Evolutionary conservation across 2,113 vertebrate genomes (phyloP), one percentile per base, ranked within the genome.

Genomic region (Phylloscopus trochiloides): DNA sequence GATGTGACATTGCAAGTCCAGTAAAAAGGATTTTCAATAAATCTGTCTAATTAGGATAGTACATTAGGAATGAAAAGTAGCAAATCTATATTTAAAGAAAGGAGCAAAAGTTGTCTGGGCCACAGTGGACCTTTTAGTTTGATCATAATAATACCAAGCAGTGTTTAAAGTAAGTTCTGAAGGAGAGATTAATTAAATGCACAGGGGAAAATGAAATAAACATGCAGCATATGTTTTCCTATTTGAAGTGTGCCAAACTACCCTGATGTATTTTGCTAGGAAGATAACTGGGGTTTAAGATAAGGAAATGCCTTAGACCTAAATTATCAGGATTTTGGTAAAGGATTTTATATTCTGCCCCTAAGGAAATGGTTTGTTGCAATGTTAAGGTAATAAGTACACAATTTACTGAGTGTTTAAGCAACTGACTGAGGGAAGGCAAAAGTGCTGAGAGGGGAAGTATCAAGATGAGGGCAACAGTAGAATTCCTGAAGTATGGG

Each of bases 21-120:
- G 88, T 91, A 77, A 94, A 94, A 95, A 94, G 82, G 94, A 86
- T 95, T 94, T 96, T 90, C 94, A 91, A 77, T 94, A 88, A 92
- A 94, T 86, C 92, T 95, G 67, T 92, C 95, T 93, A 92, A 94
- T 94, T 92, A 91, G 52, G 26, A 15, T 70, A 42, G 67, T 88
- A 58, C 72, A 67, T 86, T 88, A 95, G 67, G 71, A 94, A 88
- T 80, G 86, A 95, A 92, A 94, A 90, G 91, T 94, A 93, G 94
- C 59, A 86, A 94, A 90, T 95, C 75, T 90, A 45, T 95, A 86
- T 77, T 77, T 96, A 91, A 97, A 92, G 82, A 88, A 94, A 82
- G 45, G 50, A 65, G 14, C 18, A 93, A 62, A 95, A 92, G 32
- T 94, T 94, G 79, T 59, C 67, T 84, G 92, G 90, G 83, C 82